A percentile compares a stretch with the other conserved stretches of the same genome.
phyloP scores from a whole-genome alignment of 2,113 vertebrate genomes.

The Sceloporus undulatus region DNA sequence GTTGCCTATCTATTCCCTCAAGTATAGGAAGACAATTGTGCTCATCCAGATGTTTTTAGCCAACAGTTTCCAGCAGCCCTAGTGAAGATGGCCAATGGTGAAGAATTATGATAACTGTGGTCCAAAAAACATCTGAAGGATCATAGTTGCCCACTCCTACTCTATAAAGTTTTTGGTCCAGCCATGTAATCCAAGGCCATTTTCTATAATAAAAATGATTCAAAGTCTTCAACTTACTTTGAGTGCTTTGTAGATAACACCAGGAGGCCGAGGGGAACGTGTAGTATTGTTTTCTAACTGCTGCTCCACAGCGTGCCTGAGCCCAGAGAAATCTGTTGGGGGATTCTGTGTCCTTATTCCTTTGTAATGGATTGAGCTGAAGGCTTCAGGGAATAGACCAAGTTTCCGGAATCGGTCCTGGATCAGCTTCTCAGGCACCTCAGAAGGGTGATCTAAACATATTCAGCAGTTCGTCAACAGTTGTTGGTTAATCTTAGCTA shows the following conservation, averaged over 20 bases:
- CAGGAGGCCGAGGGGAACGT: conserved; percentile 92
- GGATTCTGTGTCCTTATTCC: conserved; percentile 98
- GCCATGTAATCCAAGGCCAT: not conserved
- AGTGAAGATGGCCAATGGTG: too few species aligned
- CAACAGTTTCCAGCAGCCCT: too few species aligned
- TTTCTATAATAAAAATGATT: not conserved
- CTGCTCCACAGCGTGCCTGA: conserved; percentile 90
- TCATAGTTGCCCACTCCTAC: not conserved
- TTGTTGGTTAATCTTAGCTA: conserved; percentile 11
- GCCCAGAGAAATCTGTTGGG: conserved; percentile 95
- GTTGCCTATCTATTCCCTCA: too few species aligned
- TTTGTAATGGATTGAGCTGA: conserved; percentile 97
- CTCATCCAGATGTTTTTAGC: too few species aligned
- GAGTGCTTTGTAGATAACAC: conserved; percentile 95
- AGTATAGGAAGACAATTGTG: too few species aligned
- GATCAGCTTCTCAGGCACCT: conserved; percentile 93
- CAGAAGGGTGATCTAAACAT: conserved; percentile 86
- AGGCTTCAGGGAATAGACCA: conserved; percentile 95
- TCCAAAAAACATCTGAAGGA: not conserved
- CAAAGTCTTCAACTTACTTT: conserved; percentile 80
- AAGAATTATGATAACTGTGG: too few species aligned
- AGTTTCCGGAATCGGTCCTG: conserved; percentile 97
- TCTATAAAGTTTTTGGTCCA: not conserved
- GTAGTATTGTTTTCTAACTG: conserved; percentile 97
- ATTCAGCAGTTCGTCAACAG: conserved; percentile 39